A percentile compares a stretch with the other conserved stretches of the same genome.
Evolutionary conservation across 2,113 vertebrate species (phyloP).

Genomic region (Chunga burmeisteri): DNA sequence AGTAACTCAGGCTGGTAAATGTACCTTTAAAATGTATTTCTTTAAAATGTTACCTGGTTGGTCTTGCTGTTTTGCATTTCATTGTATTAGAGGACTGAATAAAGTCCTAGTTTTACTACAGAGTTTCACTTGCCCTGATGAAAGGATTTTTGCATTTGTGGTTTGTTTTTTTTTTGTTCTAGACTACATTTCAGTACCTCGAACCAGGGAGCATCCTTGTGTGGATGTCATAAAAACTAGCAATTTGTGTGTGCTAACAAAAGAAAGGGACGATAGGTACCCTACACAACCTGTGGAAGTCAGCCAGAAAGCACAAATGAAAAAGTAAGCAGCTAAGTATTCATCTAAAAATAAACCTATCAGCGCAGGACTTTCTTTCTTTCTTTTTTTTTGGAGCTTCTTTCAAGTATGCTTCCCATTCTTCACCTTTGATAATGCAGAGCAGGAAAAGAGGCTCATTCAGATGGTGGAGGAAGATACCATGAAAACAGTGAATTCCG

Average conservation of each 20-base stretch:
- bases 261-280: background rate
- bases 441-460: conserved; percentile 28
- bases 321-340: background rate
- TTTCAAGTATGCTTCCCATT: background rate
- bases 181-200: background rate
- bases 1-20: background rate
- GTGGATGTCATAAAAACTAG: background rate
- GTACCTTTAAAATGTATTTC: background rate
- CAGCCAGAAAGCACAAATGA: background rate
- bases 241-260: background rate
- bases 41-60: background rate
- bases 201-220: background rate
- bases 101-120: background rate
- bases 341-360: conserved; percentile 7
- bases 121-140: background rate
- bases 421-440: conserved; percentile 16
- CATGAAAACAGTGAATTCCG: conserved; percentile 31
- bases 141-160: background rate
- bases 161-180: background rate
- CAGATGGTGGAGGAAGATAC: conserved; percentile 58
- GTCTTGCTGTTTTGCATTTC: background rate
- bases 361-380: background rate
- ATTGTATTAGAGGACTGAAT: background rate
- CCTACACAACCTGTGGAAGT: background rate
- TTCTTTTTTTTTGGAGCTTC: background rate